Evolutionary conservation across 2,797 vertebrate genomes (phyloP), one percentile per base, ranked within the genome.

Genomic region (Clarias fuscus): DNA sequence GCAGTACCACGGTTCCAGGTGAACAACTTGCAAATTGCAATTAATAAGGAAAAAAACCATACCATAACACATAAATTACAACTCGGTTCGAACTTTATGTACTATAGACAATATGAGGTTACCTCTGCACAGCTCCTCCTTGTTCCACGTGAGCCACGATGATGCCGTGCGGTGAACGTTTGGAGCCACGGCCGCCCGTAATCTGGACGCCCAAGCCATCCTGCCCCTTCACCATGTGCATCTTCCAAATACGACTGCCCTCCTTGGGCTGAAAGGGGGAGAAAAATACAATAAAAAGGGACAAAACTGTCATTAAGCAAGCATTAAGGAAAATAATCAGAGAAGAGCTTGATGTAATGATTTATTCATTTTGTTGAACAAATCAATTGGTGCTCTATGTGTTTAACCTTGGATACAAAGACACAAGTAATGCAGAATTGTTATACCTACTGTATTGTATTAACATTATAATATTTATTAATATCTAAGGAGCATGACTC

Each of bases 141-240:
- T 99, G 96, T 92, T 99, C 98, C 90, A 99, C 95, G 1, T 95
- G 96, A 82, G 97, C 95, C 83, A 99, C 88, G 24, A 98, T 94
- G 94, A 99, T 97, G 88, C 97, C 97, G 84, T 97, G 97, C 76
- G 97, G 97, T 64, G 96, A 98, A 58, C 97, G 95, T 91, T 96
- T 98, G 30, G 97, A 99, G 89, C 98, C 97, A 65, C 97, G 96
- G 67, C 98, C 98, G 75, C 98, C 98, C 0, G 97, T 98, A 89
- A 99, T 98, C 94, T 99, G 97, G 92, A 99, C 97, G 80, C 98
- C 98, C 89, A 99, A 94, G 65, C 97, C 97, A 0, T 97, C 97
- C 0, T 94, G 93, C 58, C 97, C 97, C 90, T 99, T 99, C 93
- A 97, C 93, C 94, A 99, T 96, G 89, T 97, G 96, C 97, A 99